Conservation (phyloP, 2,113 vertebrate species). For the Nyctereutes procyonoides region DNA sequence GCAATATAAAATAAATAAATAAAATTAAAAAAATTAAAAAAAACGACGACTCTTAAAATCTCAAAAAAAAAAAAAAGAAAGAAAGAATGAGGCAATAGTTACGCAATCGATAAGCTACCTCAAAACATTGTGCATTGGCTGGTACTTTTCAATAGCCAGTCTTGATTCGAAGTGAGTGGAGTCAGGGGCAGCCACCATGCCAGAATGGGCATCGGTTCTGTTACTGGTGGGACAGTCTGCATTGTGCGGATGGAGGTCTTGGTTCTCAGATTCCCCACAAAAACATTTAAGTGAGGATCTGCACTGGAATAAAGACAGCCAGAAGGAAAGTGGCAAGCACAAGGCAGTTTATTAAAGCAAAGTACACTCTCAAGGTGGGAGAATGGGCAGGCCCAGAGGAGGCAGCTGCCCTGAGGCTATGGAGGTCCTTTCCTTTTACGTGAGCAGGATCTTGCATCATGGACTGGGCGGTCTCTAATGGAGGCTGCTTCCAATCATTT, state of each 20-base stretch:
- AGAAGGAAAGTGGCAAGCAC: neutral
- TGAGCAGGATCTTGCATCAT: neutral
- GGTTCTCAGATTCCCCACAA: neutral
- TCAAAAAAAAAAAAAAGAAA: too few relatives aligned
- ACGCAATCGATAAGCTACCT: neutral
- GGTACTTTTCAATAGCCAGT: neutral
- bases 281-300: neutral
- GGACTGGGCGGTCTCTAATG: neutral
- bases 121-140: neutral
- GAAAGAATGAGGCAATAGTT: neutral
- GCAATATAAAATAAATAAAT: too few relatives aligned
- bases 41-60: too few relatives aligned
- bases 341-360: neutral
- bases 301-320: neutral
- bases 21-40: too few relatives aligned
- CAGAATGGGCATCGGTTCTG: neutral
- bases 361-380: neutral
- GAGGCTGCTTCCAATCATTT: neutral
- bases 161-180: neutral
- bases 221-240: neutral
- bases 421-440: neutral
- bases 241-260: neutral
- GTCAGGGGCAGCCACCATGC: neutral
- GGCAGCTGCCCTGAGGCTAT: neutral
- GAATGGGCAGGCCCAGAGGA: neutral